Base-by-base conservation (phyloP, 2,797 vertebrate genomes). In the Darevskia nairensis region DNA sequence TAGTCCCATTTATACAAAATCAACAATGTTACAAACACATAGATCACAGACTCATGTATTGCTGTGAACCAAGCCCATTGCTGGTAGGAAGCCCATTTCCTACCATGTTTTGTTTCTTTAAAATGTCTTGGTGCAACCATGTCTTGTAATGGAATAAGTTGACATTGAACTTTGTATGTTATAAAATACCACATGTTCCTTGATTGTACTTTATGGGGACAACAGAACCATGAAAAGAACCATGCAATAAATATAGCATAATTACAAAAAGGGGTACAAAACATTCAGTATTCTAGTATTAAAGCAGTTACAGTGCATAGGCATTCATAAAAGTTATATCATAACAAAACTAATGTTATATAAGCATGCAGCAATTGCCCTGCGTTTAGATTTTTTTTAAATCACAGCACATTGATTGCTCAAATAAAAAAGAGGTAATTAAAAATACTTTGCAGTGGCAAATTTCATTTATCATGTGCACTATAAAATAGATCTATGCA, bases 261-360 rank as follows among this genome's bases (percentile, higher is more conserved):
- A 0, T 94, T 94, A 92, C 87, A 95, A 95, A 96, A 82, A 95
- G 82, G 83, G 91, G 85, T 95, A 91, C 89, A 93, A 92, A 95
- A 1, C 3, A 90, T 92, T 93, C 91, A 90, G 13, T 95, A 91
- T 95, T 85, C 55, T 92, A 89, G 80, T 93, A 93, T 89, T 95
- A 95, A 95, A 96, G 95, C 95, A 95, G 94, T 95, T 95, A 94
- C 89, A 94, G 90, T 95, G 94, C 95, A 95, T 95, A 96, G 95
- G 92, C 95, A 95, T 96, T 94, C 93, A 86, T 94, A 94, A 94
- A 94, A 93, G 92, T 91, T 94, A 94, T 90, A 95, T 82, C 93
- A 90, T 95, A 94, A 92, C 93, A 95, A 96, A 96, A 95, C 85
- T 90, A 87, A 89, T 94, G 92, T 94, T 94, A 93, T 93, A 93